Evolutionary conservation across 2,888 invertebrate species (phyloP), one percentile per base, ranked within the genome.

Genomic region (Drosophila paramelanica): DNA sequence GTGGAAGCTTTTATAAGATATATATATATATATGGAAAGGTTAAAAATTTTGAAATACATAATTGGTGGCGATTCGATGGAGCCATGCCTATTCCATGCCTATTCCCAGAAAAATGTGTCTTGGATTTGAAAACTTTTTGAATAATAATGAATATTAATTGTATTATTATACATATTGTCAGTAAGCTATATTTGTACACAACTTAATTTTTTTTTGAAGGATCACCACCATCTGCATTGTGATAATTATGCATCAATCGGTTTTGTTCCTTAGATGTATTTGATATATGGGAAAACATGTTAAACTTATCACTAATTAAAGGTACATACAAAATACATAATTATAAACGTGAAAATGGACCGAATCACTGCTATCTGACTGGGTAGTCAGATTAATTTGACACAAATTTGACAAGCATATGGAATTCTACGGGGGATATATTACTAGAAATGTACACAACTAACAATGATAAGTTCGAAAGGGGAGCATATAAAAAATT

Each of bases 331-430:
- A 51, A 56, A 59, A 46, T 73, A 43, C 50, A 56, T 60, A 76
- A 64, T 67, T 53, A 55, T 58, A 14, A 11, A 10, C 33, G 2
- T 14, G 20, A 7, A 14, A n/a, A 23, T 36, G 7, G 45, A 42
- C 20, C 38, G 45, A 42, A 14, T 33, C 31, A 51, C 8, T 31
- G 58, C 33, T 77, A 42, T 73, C 55, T 60, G 13, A 38, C 31
- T 38, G 1, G 8, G 3, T 10, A 10, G 42, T 2, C 36, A 71
- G 79, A 71, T 82, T 85, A 82, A 85, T 83, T 73, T 80, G 83
- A 83, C 81, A 85, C 83, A 83, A 83, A 83, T 82, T 73, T 82
- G 83, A 83, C 86, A 83, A 77, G 79, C 85, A 67, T 79, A 73
- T 65, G 70, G 60, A 56, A 42, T 45, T 14, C 36, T 39, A 13